Percentiles rank a stretch among this genome's conserved stretches.
phyloP scores from a whole-genome alignment of 2,113 vertebrate species.

The Lagopus muta region DNA sequence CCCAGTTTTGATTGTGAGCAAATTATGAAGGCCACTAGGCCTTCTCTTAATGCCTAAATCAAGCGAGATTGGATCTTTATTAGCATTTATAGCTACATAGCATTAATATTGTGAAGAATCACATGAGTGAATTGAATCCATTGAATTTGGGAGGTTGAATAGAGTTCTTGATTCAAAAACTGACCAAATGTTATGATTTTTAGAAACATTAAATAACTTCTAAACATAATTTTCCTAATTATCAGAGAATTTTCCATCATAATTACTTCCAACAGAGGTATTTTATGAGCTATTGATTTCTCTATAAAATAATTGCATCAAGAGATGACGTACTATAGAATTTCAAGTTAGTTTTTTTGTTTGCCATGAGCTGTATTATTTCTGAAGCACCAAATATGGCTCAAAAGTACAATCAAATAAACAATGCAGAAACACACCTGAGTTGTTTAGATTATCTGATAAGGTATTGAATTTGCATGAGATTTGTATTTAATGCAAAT shows the following conservation, averaged over 20 bases:
- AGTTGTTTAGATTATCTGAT: neutral
- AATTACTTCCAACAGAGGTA: neutral
- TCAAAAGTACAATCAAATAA: neutral
- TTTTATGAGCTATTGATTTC: neutral
- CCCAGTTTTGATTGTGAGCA: neutral
- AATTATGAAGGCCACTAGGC: neutral
- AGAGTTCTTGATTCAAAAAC: neutral
- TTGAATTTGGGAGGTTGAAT: neutral
- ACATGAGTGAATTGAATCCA: neutral
- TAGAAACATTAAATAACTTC: neutral
- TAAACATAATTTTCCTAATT: neutral
- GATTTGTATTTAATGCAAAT: neutral
- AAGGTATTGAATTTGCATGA: neutral
- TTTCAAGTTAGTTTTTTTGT: neutral
- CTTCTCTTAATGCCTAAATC: neutral
- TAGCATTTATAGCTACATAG: too few species aligned
- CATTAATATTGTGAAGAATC: neutral
- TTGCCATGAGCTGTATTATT: neutral
- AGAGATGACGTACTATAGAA: neutral
- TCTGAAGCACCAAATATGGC: neutral
- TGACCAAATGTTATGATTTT: neutral
- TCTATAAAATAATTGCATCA: neutral
- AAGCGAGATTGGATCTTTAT: neutral
- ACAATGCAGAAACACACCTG: neutral
- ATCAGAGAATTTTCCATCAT: neutral